Evolutionary conservation across 2,113 vertebrate species (phyloP).

Genomic region (Mohoua ochrocephala): DNA sequence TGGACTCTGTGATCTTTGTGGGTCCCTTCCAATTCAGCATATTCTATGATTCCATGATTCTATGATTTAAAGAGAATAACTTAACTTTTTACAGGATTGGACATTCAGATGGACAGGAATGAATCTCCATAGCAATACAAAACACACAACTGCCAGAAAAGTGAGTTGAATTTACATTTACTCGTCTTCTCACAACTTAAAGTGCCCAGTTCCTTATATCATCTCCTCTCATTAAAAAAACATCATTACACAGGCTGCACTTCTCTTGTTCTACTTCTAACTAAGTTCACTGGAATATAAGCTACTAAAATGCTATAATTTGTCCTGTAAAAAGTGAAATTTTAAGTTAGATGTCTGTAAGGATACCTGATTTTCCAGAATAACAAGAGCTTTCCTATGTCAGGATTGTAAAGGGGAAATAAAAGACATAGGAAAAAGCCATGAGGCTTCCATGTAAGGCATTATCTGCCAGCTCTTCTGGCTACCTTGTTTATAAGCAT

Average conservation of each 20-base stretch:
- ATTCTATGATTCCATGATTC: neutral
- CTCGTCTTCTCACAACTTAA: constrained; percentile 2
- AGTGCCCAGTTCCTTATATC: neutral
- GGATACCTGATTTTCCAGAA: neutral
- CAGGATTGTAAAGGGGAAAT: neutral
- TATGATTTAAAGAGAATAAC: neutral
- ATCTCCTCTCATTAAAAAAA: neutral
- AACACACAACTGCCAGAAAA: neutral
- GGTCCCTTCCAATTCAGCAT: neutral
- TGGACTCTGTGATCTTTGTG: neutral
- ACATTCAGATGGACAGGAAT: neutral
- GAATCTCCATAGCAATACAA: neutral
- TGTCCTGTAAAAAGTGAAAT: neutral
- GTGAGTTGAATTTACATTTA: neutral
- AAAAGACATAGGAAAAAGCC: neutral
- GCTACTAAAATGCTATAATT: neutral
- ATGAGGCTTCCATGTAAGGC: neutral
- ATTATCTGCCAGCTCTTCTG: neutral
- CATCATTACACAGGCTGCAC: neutral
- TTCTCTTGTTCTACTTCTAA: neutral
- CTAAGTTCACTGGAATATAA: neutral
- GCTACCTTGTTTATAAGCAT: neutral
- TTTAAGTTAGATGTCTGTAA: neutral
- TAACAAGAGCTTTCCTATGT: neutral
- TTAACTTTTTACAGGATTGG: neutral